Evolutionary conservation across 2,888 invertebrate genomes (phyloP), one percentile per base, ranked within the genome.

Genomic region (Nemotelus pantherinus): DNA sequence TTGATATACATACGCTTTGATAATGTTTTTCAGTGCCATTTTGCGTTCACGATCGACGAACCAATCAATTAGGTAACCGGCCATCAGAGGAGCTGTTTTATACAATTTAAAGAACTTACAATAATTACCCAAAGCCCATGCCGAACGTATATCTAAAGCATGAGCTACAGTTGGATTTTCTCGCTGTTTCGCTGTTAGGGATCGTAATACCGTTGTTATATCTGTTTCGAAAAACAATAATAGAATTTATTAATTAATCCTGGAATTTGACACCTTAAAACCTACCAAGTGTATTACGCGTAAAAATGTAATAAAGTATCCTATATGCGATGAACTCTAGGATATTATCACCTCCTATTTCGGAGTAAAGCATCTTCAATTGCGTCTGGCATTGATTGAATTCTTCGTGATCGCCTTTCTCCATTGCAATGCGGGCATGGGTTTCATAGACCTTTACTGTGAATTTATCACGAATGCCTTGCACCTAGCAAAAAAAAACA

Each of bases 331-430:
- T 94, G 88, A 99, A 99, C 88, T 99, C 99, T 80, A 94, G 90
- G 80, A 92, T 90, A 89, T 98, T 95, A 70, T 89, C 89, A 44
- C 92, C 90, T 50, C 92, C 93, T 79, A 94, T 88, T 87, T 96
- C 95, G 80, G 91, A 88, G 86, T 99, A 99, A 50, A 99, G 90
- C 91, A 96, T 94, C 89, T 96, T 96, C 76, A 99, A 89, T 88
- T 99, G 99, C 10, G 98, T 97, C 88, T 99, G 99, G 86, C 99
- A 99, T 87, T 99, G 99, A 89, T 99, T 99, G 86, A 99, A 99
- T 87, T 99, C 99, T 85, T 98, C 98, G 86, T 98, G 97, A 86
- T 99, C 99, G 75, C 97, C 96, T 88, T 95, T 98, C 87, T 99
- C 99, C 86, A 99, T 90, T 71, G 99, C 98, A 84, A 99, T 96